These are phyloP conservation scores for Hypsibius dujardini DNA, from an alignment of 1,140 invertebrate species.

Conservation along the genomic window DNA sequence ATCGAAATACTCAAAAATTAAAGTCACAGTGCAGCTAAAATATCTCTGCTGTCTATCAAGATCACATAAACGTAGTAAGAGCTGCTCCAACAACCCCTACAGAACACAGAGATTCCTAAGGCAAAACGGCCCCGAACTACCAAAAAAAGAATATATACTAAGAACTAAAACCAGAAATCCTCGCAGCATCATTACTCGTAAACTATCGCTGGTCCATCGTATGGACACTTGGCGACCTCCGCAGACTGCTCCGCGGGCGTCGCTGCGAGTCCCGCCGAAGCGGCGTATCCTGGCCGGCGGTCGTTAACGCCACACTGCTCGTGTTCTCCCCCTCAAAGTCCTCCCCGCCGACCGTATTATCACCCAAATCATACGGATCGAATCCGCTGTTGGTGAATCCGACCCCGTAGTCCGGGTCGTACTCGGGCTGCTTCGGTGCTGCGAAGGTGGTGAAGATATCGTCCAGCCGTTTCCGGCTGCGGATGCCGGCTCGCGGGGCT, in stretches of 20 bases:
- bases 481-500: not conserved
- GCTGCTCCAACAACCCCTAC: no score
- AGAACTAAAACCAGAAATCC: no score
- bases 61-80: no score
- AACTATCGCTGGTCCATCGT: not conserved
- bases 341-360: constrained; percentile 12
- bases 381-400: constrained; percentile 15
- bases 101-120: no score
- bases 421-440: not conserved
- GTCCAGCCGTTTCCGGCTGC: not conserved
- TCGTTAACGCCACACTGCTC: not conserved
- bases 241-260: not conserved
- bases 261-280: not conserved
- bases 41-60: no score
- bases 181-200: no score
- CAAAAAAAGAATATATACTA: no score
- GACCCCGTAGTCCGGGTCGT: not conserved
- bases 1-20: no score
- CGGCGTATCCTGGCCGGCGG: not conserved
- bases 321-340: not conserved
- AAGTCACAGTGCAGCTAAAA: no score
- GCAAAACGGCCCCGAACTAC: no score
- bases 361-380: constrained; percentile 11
- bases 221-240: constrained; percentile 5
- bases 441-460: constrained; percentile 7